Percentiles rank a stretch among this genome's conserved stretches.
Conservation (phyloP, 2,797 vertebrate species). For the Amazonetta brasiliensis region DNA sequence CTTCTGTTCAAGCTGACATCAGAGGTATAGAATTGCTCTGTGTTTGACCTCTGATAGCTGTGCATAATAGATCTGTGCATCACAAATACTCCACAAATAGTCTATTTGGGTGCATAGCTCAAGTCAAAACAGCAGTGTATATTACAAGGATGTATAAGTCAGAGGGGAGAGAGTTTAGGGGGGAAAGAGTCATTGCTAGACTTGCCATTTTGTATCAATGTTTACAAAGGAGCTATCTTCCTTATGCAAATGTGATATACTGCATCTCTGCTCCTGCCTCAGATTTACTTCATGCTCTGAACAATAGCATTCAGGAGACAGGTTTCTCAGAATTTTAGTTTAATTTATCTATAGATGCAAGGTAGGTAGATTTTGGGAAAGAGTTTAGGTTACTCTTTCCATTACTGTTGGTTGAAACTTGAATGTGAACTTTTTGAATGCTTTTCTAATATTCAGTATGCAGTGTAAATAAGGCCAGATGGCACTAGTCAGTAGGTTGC, state of each 20-base stretch:
- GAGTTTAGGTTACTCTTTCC: not conserved
- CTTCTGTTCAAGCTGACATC: slow-evolving; percentile 38
- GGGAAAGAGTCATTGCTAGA: slow-evolving; percentile 32
- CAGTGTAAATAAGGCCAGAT: not conserved
- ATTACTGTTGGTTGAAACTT: not conserved
- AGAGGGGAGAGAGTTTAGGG: slow-evolving; percentile 20
- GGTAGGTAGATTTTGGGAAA: not conserved
- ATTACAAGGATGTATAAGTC: slow-evolving; percentile 57
- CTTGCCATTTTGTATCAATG: slow-evolving; percentile 52
- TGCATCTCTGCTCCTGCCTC: not conserved
- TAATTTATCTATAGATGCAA: not conserved
- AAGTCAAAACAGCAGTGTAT: slow-evolving; percentile 40
- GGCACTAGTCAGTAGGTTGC: not conserved
- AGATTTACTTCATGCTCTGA: not conserved
- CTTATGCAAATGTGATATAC: slow-evolving; percentile 19
- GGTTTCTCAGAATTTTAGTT: not conserved
- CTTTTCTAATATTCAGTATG: not conserved
- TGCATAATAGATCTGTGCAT: slow-evolving; percentile 56
- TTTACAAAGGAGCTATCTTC: slow-evolving; percentile 60
- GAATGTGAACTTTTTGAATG: not conserved
- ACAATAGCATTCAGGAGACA: not conserved
- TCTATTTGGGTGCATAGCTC: slow-evolving; percentile 42
- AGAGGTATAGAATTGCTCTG: slow-evolving; percentile 56
- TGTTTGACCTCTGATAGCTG: slow-evolving; percentile 59
- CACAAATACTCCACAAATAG: slow-evolving; percentile 26